Evolutionary conservation across 2,113 vertebrate species (phyloP).

Genomic region (Syrrhaptes paradoxus): DNA sequence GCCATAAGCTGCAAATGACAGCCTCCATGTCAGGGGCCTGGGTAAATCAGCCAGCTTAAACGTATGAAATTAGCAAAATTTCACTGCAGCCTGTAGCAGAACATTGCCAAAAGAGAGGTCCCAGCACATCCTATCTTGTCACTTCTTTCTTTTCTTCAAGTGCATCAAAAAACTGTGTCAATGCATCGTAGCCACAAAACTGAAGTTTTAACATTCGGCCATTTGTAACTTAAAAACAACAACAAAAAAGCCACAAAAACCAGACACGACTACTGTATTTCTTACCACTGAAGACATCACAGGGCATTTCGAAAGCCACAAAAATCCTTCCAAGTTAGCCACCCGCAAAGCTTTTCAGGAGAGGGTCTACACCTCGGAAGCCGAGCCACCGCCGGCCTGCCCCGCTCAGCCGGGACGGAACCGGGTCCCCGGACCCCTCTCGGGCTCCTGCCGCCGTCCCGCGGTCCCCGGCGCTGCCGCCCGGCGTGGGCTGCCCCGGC

Average conservation of each 20-base stretch:
- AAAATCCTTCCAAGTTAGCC: background rate
- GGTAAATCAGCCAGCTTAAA: background rate
- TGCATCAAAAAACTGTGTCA: background rate
- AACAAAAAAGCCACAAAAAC: background rate
- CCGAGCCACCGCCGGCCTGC: background rate
- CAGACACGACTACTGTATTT: fast-evolving
- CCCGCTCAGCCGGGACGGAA: background rate
- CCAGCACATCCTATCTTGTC: background rate
- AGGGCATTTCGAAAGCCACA: background rate
- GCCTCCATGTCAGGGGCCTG: background rate
- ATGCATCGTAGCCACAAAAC: fast-evolving
- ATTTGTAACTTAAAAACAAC: background rate
- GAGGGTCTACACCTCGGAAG: background rate
- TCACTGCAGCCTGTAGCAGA: fast-evolving
- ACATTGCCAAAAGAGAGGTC: background rate
- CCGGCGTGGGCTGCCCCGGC: no score
- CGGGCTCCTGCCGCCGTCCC: background rate
- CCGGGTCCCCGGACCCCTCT: no score
- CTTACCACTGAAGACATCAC: background rate
- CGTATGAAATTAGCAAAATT: background rate
- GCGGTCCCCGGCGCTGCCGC: background rate
- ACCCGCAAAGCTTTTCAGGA: background rate
- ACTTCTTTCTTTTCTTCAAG: background rate
- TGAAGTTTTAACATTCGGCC: background rate
- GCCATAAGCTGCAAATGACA: background rate